Conservation (phyloP, 2,888 invertebrate genomes). For the Drosophila anomelani region DNA sequence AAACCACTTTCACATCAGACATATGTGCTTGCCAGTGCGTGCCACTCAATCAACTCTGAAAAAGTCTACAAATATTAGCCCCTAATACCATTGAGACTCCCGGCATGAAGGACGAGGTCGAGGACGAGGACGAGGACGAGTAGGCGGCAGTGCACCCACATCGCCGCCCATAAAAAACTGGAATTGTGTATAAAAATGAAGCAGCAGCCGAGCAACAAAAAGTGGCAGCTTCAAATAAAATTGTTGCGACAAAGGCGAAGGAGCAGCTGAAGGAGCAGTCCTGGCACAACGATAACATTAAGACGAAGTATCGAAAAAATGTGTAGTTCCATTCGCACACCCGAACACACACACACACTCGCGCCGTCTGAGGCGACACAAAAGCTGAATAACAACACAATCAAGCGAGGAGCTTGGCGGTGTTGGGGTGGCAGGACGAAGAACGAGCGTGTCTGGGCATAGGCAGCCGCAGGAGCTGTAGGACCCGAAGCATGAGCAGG, state of each 20-base stretch:
- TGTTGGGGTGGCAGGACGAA: conserved; percentile 8
- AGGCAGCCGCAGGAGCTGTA: conserved; percentile 49
- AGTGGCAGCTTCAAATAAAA: conserved; percentile 80
- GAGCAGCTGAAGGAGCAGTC: conserved; percentile 64
- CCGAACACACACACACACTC: conserved; percentile 24
- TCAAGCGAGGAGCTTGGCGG: conserved; percentile 68
- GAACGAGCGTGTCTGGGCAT: conserved; percentile 73
- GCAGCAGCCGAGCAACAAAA: conserved; percentile 64
- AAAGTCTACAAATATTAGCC: conserved; percentile 82
- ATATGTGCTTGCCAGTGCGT: conserved; percentile 73
- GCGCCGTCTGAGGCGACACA: conserved; percentile 55
- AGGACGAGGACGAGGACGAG: conserved; percentile 1
- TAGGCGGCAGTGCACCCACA: conserved; percentile 40
- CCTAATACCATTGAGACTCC: conserved; percentile 80
- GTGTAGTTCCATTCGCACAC: conserved; percentile 68
- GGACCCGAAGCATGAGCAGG: neutral
- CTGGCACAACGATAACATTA: conserved; percentile 77
- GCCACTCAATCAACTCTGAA: conserved; percentile 80
- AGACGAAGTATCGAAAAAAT: conserved; percentile 79
- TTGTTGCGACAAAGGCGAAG: conserved; percentile 79
- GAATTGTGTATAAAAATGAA: conserved; percentile 80
- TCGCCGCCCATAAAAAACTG: conserved; percentile 71
- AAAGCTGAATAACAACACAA: conserved; percentile 78
- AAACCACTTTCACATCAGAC: conserved; percentile 20
- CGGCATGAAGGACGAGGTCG: conserved; percentile 54